Conservation (phyloP, 1,140 invertebrate species). For the Himalopsyche phryganea region DNA sequence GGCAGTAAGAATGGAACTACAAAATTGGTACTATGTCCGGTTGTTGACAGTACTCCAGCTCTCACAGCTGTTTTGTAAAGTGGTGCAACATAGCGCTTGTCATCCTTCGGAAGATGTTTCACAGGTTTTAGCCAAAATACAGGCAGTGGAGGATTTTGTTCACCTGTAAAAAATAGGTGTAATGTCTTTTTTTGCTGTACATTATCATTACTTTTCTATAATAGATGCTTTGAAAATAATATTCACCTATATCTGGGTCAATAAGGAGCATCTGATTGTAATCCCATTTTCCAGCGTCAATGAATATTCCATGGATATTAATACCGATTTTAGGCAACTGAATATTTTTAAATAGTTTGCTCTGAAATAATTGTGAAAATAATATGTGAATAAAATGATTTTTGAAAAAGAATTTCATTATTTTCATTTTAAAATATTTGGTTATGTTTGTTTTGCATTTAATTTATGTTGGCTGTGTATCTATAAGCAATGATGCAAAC, state of each 20-base stretch:
- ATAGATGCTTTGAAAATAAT: too few species aligned
- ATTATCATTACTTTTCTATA: too few species aligned
- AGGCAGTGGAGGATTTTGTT: constrained; percentile 74
- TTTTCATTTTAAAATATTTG: too few species aligned
- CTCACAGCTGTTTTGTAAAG: constrained; percentile 83
- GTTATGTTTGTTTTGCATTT: too few species aligned
- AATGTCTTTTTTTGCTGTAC: too few species aligned
- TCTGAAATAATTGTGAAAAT: too few species aligned
- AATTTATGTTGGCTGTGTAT: too few species aligned
- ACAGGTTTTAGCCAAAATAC: constrained; percentile 71
- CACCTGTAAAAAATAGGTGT: constrained; percentile 50
- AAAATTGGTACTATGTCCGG: constrained; percentile 87
- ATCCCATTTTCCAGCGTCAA: constrained; percentile 85
- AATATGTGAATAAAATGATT: too few species aligned
- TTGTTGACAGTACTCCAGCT: constrained; percentile 80
- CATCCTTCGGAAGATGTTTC: constrained; percentile 56
- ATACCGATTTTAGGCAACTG: constrained; percentile 68
- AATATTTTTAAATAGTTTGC: constrained; percentile 43
- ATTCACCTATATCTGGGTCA: constrained; percentile 67
- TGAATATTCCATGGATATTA: constrained; percentile 79
- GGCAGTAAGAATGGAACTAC: constrained; percentile 75
- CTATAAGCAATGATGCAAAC: too few species aligned
- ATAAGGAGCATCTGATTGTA: constrained; percentile 57
- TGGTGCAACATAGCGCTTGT: constrained; percentile 68
- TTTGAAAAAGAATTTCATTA: too few species aligned